Evolutionary conservation across 2,888 invertebrate species (phyloP).

Genomic region (Meteorus colon): DNA sequence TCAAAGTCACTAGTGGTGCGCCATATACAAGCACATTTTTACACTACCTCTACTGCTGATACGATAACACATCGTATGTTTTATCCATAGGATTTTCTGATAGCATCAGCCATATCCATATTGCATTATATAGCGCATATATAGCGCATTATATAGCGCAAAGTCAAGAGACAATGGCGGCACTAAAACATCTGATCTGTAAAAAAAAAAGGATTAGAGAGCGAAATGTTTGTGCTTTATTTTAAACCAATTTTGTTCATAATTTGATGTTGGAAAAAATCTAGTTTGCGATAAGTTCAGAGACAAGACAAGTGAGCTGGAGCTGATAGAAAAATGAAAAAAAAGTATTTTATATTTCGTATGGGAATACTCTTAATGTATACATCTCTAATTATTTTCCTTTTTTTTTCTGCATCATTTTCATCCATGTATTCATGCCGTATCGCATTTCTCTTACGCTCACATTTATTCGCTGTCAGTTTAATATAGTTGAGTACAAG

Average conservation of each 20-base stretch:
- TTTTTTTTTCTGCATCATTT: not conserved
- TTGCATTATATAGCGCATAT: not conserved
- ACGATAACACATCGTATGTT: not conserved
- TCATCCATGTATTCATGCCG: too few relatives aligned
- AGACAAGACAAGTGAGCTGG: too few relatives aligned
- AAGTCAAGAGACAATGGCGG: too few relatives aligned
- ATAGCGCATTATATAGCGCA: not conserved
- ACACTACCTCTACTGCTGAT: not conserved
- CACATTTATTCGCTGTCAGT: not conserved
- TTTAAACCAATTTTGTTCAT: too few relatives aligned
- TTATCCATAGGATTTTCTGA: not conserved
- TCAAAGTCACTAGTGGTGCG: not conserved
- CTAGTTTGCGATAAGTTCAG: too few relatives aligned
- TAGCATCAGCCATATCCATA: not conserved
- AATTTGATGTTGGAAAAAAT: too few relatives aligned
- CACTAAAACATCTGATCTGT: too few relatives aligned
- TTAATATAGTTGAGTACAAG: conserved; percentile 3
- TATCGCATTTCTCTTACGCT: not conserved
- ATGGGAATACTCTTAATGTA: not conserved
- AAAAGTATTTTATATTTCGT: too few relatives aligned
- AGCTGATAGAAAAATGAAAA: too few relatives aligned
- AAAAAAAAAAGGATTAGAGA: too few relatives aligned
- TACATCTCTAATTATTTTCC: not conserved
- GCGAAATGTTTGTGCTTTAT: too few relatives aligned
- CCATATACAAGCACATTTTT: not conserved